Base-by-base conservation (phyloP, 2,797 vertebrate genomes). In the Tenualosa thibaudeaui region DNA sequence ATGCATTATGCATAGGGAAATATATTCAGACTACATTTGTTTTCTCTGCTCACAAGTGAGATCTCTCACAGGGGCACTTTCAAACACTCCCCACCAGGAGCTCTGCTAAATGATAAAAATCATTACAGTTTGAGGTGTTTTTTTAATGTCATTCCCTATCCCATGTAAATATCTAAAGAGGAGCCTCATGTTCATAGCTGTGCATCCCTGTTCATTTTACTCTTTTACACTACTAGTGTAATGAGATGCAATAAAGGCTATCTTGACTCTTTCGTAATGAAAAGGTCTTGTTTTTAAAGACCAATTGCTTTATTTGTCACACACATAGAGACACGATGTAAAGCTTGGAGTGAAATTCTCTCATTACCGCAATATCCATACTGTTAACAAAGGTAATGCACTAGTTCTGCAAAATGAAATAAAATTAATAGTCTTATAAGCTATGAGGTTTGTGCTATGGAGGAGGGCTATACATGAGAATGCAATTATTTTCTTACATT, bases 1-100 rank as follows among this genome's bases (percentile, higher is more conserved):
- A 71, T 71, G 65, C 65, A 71, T 71, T 71, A 71, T 71, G 65
- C 65, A 71, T 71, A 31, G 26, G 13, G 65, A 37, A 71, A 71
- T 71, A 71, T 37, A 71, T 37, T 37, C 26, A 15, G 31, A 71
- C 65, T 37, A 71, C 65, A 71, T 71, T 71, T 71, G 65, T 71
- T 71, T 71, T 71, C 26, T 71, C 31, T 37, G 65, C 31, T 71
- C 65, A 13, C 65, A 26, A 68, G 62, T 17, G 10, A 26, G 26
- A 31, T 31, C 24, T 71, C 65, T 71, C 65, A 37, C 65, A 71
- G 65, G 65, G 26, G 26, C 26, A 71, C 65, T 71, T 71, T 71
- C 65, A 71, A 71, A 31, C 13, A 10, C 13, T 26, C 26, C 65
- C 26, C 58, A 24, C 26, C 65, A 71, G 26, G 26, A 37, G 65